Base-by-base conservation (phyloP, 1,140 invertebrate genomes). In the Eciton burchellii region DNA sequence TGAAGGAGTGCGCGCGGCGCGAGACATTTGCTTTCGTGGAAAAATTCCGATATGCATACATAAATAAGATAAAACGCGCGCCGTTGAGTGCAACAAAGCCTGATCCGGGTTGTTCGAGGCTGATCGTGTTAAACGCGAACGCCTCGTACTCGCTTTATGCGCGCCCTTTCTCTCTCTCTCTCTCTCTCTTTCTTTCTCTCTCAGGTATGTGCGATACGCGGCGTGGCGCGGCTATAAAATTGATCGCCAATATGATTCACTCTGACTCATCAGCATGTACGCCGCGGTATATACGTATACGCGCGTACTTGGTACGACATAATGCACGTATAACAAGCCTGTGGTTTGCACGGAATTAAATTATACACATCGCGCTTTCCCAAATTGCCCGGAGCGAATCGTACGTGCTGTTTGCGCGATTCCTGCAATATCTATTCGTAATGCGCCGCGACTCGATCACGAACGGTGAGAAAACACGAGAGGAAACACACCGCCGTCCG, bases 231-330 rank as follows among this genome's bases (percentile, higher is more conserved):
- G 24, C 74, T 70, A 43, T 79, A 79, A 79, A 79, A 79, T 79
- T 79, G 74, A 79, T 79, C 74, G 74, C 49, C 74, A 79, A 79
- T 79, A 79, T 79, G 74, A 79, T 79, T 79, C 74, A 79, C 35
- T 70, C 74, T 79, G 74, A 79, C 74, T 79, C 74, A 79, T 79
- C 74, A 79, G 63, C 74, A 65, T 76, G 65, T 52, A 76, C 35
- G 6, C 52, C 59, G 73, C 73, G 35, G 2, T 35, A 35, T 35
- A 35, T 35, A 57, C 56, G 57, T 65, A 76, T 65, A 76, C 19
- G 73, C 74, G 74, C 63, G 62, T 77, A 79, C 63, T 21, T 57
- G 74, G 63, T 70, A 79, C 74, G 74, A 79, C 49, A 70, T 79
- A 79, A 79, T 79, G 74, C 52, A 56, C 63, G 35, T 35, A 79